A percentile compares a stretch with the other conserved stretches of the same genome.
phyloP scores from a whole-genome alignment of 2,797 vertebrate species.

The Amblyraja radiata region DNA sequence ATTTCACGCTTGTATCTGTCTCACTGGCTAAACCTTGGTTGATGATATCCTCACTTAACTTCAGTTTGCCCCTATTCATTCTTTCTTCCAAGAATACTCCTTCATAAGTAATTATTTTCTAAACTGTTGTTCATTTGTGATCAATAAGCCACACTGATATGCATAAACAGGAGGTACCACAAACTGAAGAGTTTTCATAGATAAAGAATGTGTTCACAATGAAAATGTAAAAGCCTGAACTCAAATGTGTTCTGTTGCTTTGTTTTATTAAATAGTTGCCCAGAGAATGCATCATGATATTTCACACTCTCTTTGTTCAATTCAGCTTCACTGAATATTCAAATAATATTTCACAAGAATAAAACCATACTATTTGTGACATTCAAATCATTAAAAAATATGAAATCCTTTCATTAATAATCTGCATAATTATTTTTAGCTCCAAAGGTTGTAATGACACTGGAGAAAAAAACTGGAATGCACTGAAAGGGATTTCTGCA shows the following conservation, averaged over 20 bases:
- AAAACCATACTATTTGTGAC: not conserved
- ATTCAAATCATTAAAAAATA: not conserved
- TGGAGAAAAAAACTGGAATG: not conserved
- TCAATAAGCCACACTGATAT: not conserved
- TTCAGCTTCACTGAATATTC: not conserved
- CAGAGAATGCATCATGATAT: not conserved
- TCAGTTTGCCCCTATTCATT: not conserved
- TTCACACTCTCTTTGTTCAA: not conserved
- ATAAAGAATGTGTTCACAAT: not conserved
- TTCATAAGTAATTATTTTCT: not conserved
- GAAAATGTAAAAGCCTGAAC: not conserved
- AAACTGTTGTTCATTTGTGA: not conserved
- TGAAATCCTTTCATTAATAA: not conserved
- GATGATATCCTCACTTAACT: not conserved
- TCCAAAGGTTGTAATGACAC: not conserved
- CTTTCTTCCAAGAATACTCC: not conserved
- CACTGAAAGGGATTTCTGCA: not conserved
- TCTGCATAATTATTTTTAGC: not conserved
- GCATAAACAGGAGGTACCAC: not conserved
- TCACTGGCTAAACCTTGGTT: not conserved
- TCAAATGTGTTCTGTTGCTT: not conserved
- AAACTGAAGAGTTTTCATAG: not conserved
- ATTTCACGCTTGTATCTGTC: slow-evolving; percentile 29
- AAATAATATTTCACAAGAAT: not conserved
- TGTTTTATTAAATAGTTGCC: no score